Base-by-base conservation (phyloP, 1,140 invertebrate species). In the Phortica variegata region DNA sequence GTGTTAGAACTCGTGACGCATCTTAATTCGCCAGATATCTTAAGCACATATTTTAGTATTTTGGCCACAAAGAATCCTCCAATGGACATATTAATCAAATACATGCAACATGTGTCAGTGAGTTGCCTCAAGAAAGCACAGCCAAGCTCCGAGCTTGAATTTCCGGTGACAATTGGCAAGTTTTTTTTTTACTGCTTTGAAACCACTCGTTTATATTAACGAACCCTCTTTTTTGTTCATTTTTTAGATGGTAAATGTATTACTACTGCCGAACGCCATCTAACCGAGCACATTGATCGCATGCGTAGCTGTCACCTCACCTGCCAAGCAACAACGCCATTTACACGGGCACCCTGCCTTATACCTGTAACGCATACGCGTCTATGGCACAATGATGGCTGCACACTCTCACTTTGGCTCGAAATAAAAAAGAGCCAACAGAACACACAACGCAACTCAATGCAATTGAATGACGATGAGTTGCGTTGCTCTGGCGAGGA, bases 341-440 rank as follows among this genome's bases (percentile, higher is more conserved):
- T 76, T 13, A 74, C 71, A 0, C 56, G 69, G 3, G 54, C 73
- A 10, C 59, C 73, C 13, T 70, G 68, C 40, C 60, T 76, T 19
- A 46, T 76, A 17, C 73, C 73, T 0, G 54, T 76, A 19, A 63
- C 65, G 1, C 63, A 73, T 31, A 60, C 66, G 1, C 52, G 66
- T 1, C 38, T 73, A 2, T 76, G 73, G 70, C 56, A 59, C 8
- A 49, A 53, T 10, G 68, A 73, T 1, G 73, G 73, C 1, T 40
- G 73, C 12, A 76, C 65, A 0, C 10, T 75, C 2, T 73, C 73
- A 0, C 45, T 72, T 0, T 76, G 73, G 73, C 39, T 76, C 18
- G 63, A 75, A 40, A n/a, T 74, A 0, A 70, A 71, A 36, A 53
- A 58, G 7, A 17, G 15, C 19, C 36, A 23, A 8, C 55, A 52